Evolutionary conservation across 2,113 vertebrate species (phyloP), one percentile per base, ranked within the genome.

Genomic region (Machaerirhynchus nigripectus): DNA sequence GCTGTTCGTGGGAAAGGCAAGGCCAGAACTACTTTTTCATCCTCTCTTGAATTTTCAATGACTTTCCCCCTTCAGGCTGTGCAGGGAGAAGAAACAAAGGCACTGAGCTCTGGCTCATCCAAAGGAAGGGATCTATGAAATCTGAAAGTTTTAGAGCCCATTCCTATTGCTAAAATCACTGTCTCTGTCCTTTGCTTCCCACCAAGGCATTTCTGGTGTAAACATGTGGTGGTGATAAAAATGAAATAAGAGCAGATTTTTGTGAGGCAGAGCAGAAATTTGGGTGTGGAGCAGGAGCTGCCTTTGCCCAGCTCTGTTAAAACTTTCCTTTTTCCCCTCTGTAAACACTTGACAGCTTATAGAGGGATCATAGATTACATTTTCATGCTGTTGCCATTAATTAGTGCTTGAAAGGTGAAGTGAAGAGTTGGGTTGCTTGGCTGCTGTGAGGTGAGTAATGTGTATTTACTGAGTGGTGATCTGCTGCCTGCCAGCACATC

Each of bases 401-500:
- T 81, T 91, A 68, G n/a, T 6, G 4, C 50, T 82, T 74, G 88
- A 86, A 70, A 92, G 33, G 11, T 37, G 55, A 84, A 75, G 70
- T 49, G 57, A 83, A 61, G 71, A 93, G 55, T 7, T 84, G 88
- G 12, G 39, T 35, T 88, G 6, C n/a, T 74, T 39, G 50, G 53
- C 56, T 90, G 86, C 44, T 44, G 52, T 37, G 80, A 40, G 79
- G 73, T 64, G 90, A 91, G 76, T 78, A 78, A 94, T 49, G 21
- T 55, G 63, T 65, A 59, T 94, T 95, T 93, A 37, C 50, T 24
- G 57, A 60, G 87, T 3, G 26, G 61, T 46, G 82, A 90, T 80
- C 74, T 79, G 68, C 68, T 90, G 49, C 57, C 85, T 95, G 82
- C 92, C 94, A 95, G 82, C 82, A 57, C 18, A 15, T 28, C 85